Conservation (phyloP, 2,113 vertebrate species). For the Apteryx owenii region DNA sequence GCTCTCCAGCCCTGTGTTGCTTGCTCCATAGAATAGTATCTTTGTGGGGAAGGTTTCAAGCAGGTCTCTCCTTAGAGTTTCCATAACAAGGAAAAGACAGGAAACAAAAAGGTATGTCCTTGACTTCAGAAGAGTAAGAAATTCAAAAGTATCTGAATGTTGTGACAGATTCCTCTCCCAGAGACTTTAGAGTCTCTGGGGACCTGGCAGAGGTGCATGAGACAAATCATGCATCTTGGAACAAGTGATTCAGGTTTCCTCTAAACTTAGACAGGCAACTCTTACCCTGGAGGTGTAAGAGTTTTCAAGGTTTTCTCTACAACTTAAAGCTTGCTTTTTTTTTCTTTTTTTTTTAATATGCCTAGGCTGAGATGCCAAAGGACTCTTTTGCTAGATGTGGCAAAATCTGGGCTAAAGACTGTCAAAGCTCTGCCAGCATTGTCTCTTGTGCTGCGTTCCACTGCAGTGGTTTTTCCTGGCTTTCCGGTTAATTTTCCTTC, state of each 20-base stretch:
- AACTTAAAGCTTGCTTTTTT: not conserved
- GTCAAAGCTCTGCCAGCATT: not conserved
- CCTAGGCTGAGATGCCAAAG: not conserved
- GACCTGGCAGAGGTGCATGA: not conserved
- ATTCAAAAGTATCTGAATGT: not conserved
- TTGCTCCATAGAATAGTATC: not conserved
- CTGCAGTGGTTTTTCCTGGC: not conserved
- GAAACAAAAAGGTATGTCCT: fast-evolving
- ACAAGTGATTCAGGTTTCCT: not conserved
- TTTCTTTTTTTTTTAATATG: not conserved
- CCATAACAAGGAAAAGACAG: not conserved
- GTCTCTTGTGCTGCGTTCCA: fast-evolving
- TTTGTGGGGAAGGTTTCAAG: not conserved
- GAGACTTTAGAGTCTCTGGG: not conserved
- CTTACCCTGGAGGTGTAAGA: not conserved
- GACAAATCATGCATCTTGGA: not conserved
- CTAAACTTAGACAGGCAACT: fast-evolving
- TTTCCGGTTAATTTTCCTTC: not conserved
- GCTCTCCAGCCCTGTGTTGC: not conserved
- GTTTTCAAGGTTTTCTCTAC: not conserved
- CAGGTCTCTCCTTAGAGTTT: not conserved
- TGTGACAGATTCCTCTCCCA: not conserved
- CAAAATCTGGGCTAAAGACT: fast-evolving
- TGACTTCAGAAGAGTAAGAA: not conserved
- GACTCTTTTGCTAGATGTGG: fast-evolving